Percentiles rank a stretch among this genome's conserved stretches.
Conservation (phyloP, 2,113 vertebrate genomes). For the Pongo abelii region DNA sequence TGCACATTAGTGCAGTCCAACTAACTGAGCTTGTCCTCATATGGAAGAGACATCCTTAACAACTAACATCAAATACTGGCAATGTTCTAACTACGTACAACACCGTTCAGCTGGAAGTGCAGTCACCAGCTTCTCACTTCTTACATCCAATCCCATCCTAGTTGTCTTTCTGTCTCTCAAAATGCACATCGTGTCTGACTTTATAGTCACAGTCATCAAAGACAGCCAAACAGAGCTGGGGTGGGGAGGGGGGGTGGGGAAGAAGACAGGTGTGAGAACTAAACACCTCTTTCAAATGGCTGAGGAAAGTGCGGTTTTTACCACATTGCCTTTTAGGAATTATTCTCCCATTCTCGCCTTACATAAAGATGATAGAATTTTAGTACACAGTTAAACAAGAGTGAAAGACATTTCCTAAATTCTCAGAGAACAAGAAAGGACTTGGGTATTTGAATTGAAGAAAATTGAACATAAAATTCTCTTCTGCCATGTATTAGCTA, state of each 20-base stretch:
- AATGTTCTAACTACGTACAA: background rate
- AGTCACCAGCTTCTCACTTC: background rate
- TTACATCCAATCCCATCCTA: background rate
- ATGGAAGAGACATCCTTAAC: background rate
- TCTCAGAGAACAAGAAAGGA: background rate
- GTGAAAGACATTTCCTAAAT: background rate
- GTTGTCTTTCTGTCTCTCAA: background rate
- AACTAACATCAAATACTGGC: background rate
- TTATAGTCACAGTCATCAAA: background rate
- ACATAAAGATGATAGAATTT: background rate
- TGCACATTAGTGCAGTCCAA: no score
- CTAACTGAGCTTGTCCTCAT: background rate
- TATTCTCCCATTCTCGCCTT: background rate
- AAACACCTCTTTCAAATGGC: background rate
- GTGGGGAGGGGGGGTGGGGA: fast-evolving
- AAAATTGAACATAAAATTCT: background rate
- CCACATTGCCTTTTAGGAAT: background rate
- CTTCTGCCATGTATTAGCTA: background rate
- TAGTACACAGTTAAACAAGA: background rate
- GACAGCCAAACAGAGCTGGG: background rate
- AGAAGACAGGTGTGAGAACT: fast-evolving
- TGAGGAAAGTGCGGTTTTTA: background rate
- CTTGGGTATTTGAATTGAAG: background rate
- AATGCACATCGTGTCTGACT: background rate
- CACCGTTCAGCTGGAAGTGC: background rate